Evolutionary conservation across 2,888 invertebrate genomes (phyloP), one percentile per base, ranked within the genome.

Genomic region (Volucella zonaria): DNA sequence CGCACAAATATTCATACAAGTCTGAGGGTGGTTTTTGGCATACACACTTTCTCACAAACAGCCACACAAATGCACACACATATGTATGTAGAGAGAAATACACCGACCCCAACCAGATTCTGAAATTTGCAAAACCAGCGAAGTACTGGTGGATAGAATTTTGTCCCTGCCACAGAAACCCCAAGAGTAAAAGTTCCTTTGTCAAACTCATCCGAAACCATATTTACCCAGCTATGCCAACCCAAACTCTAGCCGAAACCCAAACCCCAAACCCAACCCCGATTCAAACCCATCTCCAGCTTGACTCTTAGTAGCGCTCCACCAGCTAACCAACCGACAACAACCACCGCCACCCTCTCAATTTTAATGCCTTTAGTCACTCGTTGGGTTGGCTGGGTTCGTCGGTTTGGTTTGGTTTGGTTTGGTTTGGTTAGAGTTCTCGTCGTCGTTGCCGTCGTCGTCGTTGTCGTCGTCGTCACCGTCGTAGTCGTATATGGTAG

Each of bases 111-210:
- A 15, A 10, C 45, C 12, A 14, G 49, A 49, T 45, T 51, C 61
- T 66, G 15, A 71, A 80, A 76, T 80, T 75, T 59, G 59, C 75
- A 54, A 70, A 83, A 75, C 80, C 76, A 85, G 54, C 61, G 18
- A 58, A 38, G 56, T 56, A 62, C 4, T 47, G 79, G 66, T n/a
- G 54, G 76, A 67, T 81, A 52, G 71, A 85, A 85, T 85, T 85
- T 85, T 80, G 85, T 85, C 73, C 76, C 23, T 38, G n/a, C 80
- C 85, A 52, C 85, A 77, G 62, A 67, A 85, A 59, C 85, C 81
- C 80, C 81, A 85, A 85, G 85, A 85, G 85, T 85, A 85, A 85
- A 85, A 85, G 81, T 85, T 85, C 85, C 85, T 85, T 85, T 85
- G 85, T 85, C 85, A 85, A 85, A 85, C 85, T 85, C 85, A 80